Evolutionary conservation across 2,888 invertebrate species (phyloP), one percentile per base, ranked within the genome.

Genomic region (Hydrotaea diabolus): DNA sequence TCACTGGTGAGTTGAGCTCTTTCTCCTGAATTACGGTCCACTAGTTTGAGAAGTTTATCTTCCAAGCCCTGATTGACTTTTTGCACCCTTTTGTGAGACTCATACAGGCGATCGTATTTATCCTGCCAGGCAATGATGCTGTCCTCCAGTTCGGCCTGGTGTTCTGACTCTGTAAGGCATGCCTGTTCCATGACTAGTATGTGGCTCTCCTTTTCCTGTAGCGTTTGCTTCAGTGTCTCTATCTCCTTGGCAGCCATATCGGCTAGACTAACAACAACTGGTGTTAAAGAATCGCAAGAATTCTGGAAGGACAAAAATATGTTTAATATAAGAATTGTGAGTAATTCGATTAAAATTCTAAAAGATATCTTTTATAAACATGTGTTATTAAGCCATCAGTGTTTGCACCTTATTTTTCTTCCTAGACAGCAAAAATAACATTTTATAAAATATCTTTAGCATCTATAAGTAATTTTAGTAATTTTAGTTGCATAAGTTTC

Each of bases 21-120:
- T 91, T 98, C 98, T 76, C 96, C 96, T 91, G 98, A 97, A 93
- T 96, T 97, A 90, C 96, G 96, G 93, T 98, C 98, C 7, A 98
- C 98, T 92, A 98, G 94, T 93, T 96, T 97, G 83, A 98, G 93
- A 85, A 98, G 93, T 92, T 98, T 98, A 92, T 98, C 98, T 93
- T 98, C 98, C 88, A 98, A 94, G 88, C 96, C 96, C 93, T 98
- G 98, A 93, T 98, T 98, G 57, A 98, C 95, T 93, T 97, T 97
- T 93, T 98, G 98, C 81, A 98, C 96, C 89, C 97, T 95, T 91
- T 97, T 97, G 90, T 98, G 98, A 77, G 98, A 97, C 91, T 98
- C 98, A 93, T 97, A 96, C 87, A 98, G 94, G 89, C 98, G 95
- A 92, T 96, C 96, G 93, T 98, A 98, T 93, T 98, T 97, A 91